A percentile compares a stretch with the other conserved stretches of the same genome.
Conservation (phyloP, 2,113 vertebrate species). For the Lonchura striata region DNA sequence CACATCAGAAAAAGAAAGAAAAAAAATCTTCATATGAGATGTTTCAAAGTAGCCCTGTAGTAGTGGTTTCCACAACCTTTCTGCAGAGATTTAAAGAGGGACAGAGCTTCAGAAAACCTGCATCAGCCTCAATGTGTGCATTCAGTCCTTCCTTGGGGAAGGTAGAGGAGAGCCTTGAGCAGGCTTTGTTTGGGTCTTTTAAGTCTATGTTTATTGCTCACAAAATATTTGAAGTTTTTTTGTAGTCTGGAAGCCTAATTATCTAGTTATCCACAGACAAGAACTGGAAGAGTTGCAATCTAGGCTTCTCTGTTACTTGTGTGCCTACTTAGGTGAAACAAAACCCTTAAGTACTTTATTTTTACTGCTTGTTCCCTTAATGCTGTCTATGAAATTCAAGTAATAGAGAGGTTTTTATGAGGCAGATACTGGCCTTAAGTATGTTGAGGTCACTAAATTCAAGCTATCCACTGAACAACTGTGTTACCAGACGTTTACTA, state of each 20-base stretch:
- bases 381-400: neutral
- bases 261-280: neutral
- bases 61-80: neutral
- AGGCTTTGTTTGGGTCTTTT: neutral
- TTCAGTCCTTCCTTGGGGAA: neutral
- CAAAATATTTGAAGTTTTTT: neutral
- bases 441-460: neutral
- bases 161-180: rapidly evolving
- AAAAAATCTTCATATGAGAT: neutral
- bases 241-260: neutral
- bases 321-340: neutral
- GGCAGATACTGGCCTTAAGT: neutral
- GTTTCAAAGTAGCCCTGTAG: neutral
- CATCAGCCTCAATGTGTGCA: rapidly evolving
- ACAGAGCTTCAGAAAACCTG: neutral
- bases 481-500: neutral
- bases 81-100: rapidly evolving
- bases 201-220: neutral
- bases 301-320: neutral
- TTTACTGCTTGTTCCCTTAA: neutral
- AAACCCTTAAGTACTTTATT: neutral
- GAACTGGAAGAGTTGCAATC: neutral
- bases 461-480: neutral
- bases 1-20: neutral
- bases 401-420: neutral